Evolutionary conservation across 2,797 vertebrate genomes (phyloP).

Genomic region (Halcyon smyrnensis): DNA sequence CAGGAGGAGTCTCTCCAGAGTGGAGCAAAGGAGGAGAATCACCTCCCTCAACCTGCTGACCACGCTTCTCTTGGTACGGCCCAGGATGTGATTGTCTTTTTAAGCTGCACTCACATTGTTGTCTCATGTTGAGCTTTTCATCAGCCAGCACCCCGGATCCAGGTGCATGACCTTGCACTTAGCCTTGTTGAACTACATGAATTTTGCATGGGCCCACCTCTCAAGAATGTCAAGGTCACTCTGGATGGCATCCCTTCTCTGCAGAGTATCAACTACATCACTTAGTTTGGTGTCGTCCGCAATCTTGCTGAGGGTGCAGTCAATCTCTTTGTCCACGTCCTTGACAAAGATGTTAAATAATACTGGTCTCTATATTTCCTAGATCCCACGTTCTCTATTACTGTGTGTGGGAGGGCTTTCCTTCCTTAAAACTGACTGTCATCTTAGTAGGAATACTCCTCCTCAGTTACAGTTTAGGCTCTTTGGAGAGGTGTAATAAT

Average conservation of each 20-base stretch:
- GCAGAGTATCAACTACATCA: neutral
- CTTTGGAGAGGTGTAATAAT: neutral
- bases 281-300: neutral
- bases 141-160: too few species aligned
- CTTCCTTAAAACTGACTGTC: neutral
- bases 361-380: neutral
- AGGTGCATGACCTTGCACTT: neutral
- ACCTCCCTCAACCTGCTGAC: neutral
- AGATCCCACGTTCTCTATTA: neutral
- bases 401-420: neutral
- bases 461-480: neutral
- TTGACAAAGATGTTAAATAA: neutral
- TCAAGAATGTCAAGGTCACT: neutral
- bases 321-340: neutral
- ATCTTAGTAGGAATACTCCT: neutral
- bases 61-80: accelerated
- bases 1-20: neutral
- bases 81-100: neutral
- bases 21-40: neutral
- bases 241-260: neutral
- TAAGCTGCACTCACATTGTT: neutral
- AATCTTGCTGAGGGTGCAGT: neutral
- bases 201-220: neutral
- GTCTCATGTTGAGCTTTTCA: neutral
- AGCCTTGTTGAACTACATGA: neutral